Base-by-base conservation (phyloP, 2,888 invertebrate genomes). In the Drosophila lacicola region DNA sequence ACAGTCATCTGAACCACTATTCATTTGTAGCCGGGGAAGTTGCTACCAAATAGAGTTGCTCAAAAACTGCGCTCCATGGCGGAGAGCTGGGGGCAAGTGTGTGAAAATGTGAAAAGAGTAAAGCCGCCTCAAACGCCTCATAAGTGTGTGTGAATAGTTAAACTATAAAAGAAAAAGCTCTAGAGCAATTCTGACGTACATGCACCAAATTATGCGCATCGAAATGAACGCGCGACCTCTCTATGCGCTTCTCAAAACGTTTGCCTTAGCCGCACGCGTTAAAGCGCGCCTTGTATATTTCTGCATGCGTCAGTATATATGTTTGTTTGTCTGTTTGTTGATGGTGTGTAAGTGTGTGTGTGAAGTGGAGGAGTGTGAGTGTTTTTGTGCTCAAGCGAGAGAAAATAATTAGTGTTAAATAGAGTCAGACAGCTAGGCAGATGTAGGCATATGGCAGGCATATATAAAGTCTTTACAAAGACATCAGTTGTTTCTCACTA, bases 11-110 rank as follows among this genome's bases (percentile, higher is more conserved):
- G 83, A 82, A 86, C 86, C 91, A 90, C 91, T 88, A 87, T 76
- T 82, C 89, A 88, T 84, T 84, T 88, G 83, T 91, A 92, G 92
- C 92, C 90, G 92, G 92, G 92, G 92, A 92, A 92, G 92, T 90
- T 90, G 92, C 92, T 92, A 92, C 86, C 87, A 68, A 82, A 80
- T 82, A 88, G 91, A 92, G 90, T 84, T 79, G 81, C 79, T 89
- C 85, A 80, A 83, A 69, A 78, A 88, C 83, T 85, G 83, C 79
- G 64, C 73, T 78, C 61, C 77, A 36, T 53, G 50, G 13, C 14
- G 71, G 60, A 47, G 46, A 71, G 29, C 42, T 37, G 10, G 14
- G 37, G 37, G 19, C 29, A 13, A 42, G 17, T 29, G 19, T 41
- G 34, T 10, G 51, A 14, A 49, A 36, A 29, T 64, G 55, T 21